Conservation (phyloP, 2,797 vertebrate genomes). For the Liparis tanakae region DNA sequence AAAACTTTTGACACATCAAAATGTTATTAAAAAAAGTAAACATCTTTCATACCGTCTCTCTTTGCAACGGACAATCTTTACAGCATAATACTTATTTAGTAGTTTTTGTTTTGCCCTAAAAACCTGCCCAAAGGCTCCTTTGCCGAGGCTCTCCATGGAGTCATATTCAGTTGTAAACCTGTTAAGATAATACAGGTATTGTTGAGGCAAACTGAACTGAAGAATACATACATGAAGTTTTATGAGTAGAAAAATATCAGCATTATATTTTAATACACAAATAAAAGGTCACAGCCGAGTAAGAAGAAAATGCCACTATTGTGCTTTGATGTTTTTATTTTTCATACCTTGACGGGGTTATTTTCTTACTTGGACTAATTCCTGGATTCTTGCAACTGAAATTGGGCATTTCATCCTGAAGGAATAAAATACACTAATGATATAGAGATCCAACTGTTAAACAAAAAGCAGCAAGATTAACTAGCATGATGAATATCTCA, state of each 20-base stretch:
- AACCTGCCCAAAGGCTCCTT: conserved; percentile 79
- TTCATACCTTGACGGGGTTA: conserved; percentile 50
- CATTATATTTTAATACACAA: not conserved
- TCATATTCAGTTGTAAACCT: conserved; percentile 78
- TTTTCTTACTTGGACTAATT: conserved; percentile 2
- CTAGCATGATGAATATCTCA: not conserved
- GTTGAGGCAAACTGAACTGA: not conserved
- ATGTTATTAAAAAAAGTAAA: not conserved
- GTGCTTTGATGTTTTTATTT: not conserved
- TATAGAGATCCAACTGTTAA: not conserved
- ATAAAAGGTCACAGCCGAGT: not conserved
- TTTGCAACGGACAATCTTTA: conserved; percentile 77
- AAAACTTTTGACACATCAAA: not conserved
- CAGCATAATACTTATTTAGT: conserved; percentile 59
- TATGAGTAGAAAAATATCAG: not conserved
- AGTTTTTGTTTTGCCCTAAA: conserved; percentile 74
- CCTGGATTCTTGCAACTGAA: not conserved
- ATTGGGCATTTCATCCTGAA: conserved; percentile 20
- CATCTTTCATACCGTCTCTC: conserved; percentile 58
- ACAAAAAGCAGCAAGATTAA: not conserved
- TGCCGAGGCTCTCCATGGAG: conserved; percentile 58
- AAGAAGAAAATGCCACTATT: not conserved
- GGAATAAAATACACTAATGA: conserved; percentile 3
- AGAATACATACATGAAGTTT: not conserved
- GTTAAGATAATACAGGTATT: conserved; percentile 16